Base-by-base conservation (phyloP, 2,888 invertebrate species). In the Hirtodrosophila histrioides region DNA sequence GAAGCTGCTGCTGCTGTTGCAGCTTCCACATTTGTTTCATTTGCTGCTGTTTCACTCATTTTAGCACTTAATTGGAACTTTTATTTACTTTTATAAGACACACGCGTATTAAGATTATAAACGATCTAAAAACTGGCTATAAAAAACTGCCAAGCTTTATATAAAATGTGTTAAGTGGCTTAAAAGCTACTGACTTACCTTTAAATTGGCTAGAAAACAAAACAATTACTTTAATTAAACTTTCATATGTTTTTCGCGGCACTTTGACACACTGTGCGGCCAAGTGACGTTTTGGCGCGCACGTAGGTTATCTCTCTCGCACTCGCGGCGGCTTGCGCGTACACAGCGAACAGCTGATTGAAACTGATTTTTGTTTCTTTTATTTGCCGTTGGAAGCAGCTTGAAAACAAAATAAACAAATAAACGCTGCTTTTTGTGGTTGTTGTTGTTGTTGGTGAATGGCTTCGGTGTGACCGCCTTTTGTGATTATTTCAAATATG, bases 11-110 rank as follows among this genome's bases (percentile, higher is more conserved):
- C 43, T 7, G 54, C 35, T 10, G 55, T 39, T 29, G 64, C 54
- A 23, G 44, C 61, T 24, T 66, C 67, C 12, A 39, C 12, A 49
- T 24, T 69, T 43, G 41, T 24, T 43, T 66, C 75, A 67, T 17
- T 76, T 49, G 62, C 49, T 46, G 60, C 62, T 62, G 76, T 43
- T 62, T 86, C 81, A 87, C 88, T 89, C 89, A 89, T 88, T 72
- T 31, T 83, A 72, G n/a, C 76, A 84, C 81, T 82, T 49, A 5
- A 49, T 54, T 60, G 23, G n/a, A 46, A 39, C 6, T 44, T 69
- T 36, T 53, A 9, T 50, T 27, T 44, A 31, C 37, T 29, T 73
- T 43, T 63, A 45, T 48, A 8, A 23, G 37, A 65, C 78, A 84
- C 85, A 69, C 81, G 78, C 85, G 81, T 63, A 49, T 67, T 51